Conservation (phyloP, 2,888 invertebrate genomes). For the Lepetodrilus schrolli region DNA sequence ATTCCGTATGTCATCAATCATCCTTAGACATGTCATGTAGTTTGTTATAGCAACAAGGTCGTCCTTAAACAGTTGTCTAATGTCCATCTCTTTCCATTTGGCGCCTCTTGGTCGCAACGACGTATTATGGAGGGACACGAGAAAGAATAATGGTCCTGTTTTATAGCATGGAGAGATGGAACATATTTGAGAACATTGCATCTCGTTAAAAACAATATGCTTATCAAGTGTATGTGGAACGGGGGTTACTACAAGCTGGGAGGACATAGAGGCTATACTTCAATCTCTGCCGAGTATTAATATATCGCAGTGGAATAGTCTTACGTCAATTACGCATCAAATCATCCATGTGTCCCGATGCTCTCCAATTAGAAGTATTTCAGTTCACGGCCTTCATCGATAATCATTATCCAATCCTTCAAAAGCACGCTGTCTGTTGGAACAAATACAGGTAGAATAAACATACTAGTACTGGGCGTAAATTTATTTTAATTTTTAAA, state of each 20-base stretch:
- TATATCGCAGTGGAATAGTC: too few relatives aligned
- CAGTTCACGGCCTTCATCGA: too few relatives aligned
- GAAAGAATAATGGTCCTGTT: not conserved
- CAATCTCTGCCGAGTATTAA: too few relatives aligned
- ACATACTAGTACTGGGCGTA: too few relatives aligned
- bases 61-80: slow-evolving; percentile 22
- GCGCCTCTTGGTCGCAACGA: slow-evolving; percentile 14
- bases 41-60: slow-evolving; percentile 20
- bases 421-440: too few relatives aligned
- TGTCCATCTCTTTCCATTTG: not conserved
- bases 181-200: not conserved
- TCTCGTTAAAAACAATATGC: not conserved
- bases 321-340: too few relatives aligned
- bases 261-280: too few relatives aligned
- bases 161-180: not conserved
- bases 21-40: slow-evolving; percentile 28
- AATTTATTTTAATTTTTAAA: too few relatives aligned
- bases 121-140: not conserved
- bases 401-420: too few relatives aligned
- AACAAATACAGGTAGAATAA: too few relatives aligned
- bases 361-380: too few relatives aligned
- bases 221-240: not conserved
- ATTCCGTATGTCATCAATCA: slow-evolving; percentile 21
- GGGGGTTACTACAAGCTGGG: not conserved
- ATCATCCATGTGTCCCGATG: too few relatives aligned